Base-by-base conservation (phyloP, 2,113 vertebrate species). In the Tringa solitaria region DNA sequence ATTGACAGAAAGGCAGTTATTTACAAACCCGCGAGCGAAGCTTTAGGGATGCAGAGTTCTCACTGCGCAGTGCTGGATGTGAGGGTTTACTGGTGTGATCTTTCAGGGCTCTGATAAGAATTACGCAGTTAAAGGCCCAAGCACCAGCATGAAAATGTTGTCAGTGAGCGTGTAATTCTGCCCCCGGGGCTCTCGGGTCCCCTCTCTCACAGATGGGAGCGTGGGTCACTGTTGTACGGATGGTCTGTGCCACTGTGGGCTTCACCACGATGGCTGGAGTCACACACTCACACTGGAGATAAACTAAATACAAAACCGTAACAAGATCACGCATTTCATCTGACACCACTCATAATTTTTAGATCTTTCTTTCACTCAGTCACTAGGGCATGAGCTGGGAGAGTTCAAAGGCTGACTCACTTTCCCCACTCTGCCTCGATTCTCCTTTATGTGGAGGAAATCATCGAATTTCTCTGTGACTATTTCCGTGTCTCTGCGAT, bases 361-460 rank as follows among this genome's bases (percentile, higher is more conserved):
- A 57, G 65, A 9, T 24, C 15, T 22, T 46, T 43, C 59, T 76
- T 48, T 45, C 39, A 23, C 0, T 26, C 37, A 48, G 37, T 56
- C 9, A 2, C 39, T 9, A 24, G 35, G 35, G 24, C 35, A 8
- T 1, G 32, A 85, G 37, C 19, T 0, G 2, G 2, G 11, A n/a
- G 22, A 12, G 24, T 35, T 76, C 70, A 65, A 26, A 76, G 68
- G 43, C 45, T 48, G 43, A 6, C 35, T 60, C 0, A 4, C 22
- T 64, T 69, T 83, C 26, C 56, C 65, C 39, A 3, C 59, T 72
- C 35, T 46, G 61, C 70, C 78, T 77, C n/a, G 18, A 8, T 70
- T 86, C 50, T 83, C 37, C 43, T 51, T 67, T 51, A 7, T 13
- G 19, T 8, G 4, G 56, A 86, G 79, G 59, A 80, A 83, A 83